Evolutionary conservation across 2,888 invertebrate species (phyloP), one percentile per base, ranked within the genome.

Genomic region (Agrochola lychnidis): DNA sequence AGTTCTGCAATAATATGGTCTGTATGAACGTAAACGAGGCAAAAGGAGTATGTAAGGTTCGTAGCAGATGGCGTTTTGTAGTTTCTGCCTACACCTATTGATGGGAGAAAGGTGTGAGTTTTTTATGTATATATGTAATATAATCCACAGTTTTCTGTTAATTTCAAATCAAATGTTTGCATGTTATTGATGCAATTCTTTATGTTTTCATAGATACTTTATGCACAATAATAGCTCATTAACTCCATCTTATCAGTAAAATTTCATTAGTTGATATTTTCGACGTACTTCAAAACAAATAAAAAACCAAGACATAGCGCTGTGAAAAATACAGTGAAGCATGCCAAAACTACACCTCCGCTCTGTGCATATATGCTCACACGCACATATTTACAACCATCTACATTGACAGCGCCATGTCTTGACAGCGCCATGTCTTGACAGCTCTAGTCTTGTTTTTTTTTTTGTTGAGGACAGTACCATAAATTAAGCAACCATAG

Each of bases 401-500:
- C n/a, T n/a, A n/a, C n/a, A n/a, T n/a, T 48, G 48, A 45, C 45
- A 45, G 45, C 14, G 45, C 45, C 4, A 14, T 14, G 14, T 45
- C 45, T 45, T 48, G 48, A 45, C 45, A 45, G 45, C 14, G 45
- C 45, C 4, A 14, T 14, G 14, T 45, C 45, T 45, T 14, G 45
- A n/a, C n/a, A n/a, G n/a, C n/a, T n/a, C n/a, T n/a, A n/a, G n/a
- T n/a, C n/a, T n/a, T n/a, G 12, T 45, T 45, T 45, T 45, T 4
- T 9, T 9, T 9, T 42, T 5, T 5, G 5, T 0, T 40, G 40
- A 40, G 40, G 45, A 45, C 48, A 14, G 25, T 12, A 51, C 10
- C 14, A 77, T 78, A 5, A 79, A 79, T 63, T 69, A 19, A 61
- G 22, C 66, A 30, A 51, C 62, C 51, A 77, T 70, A 73, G 40